These are phyloP conservation scores for Bombus soroeensis DNA, from an alignment of 1,140 invertebrate genomes.

Conservation along the genomic window DNA sequence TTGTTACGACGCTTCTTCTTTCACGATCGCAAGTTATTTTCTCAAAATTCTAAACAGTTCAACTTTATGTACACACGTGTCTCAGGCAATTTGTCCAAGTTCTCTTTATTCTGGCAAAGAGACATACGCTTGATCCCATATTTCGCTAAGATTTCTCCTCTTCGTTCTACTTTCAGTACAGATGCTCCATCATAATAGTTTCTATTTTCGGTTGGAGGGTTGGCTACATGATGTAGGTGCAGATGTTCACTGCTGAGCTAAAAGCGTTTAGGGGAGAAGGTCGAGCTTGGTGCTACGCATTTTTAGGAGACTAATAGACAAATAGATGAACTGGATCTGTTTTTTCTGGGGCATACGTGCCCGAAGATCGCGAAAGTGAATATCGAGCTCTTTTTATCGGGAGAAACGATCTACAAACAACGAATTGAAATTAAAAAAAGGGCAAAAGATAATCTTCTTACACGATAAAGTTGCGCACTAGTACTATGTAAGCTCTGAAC, in stretches of 20 bases:
- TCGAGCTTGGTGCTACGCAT: slow-evolving; percentile 39
- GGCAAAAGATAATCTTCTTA: background rate
- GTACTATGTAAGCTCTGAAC: background rate
- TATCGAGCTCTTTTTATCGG: background rate
- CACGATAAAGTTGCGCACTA: background rate
- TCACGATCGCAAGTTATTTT: background rate
- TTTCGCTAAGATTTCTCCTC: slow-evolving; percentile 47
- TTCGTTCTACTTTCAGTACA: slow-evolving; percentile 48
- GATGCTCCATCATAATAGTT: slow-evolving; percentile 69
- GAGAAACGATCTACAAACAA: background rate
- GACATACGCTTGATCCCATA: slow-evolving; percentile 19
- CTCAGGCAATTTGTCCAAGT: slow-evolving; percentile 13
- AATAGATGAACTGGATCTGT: slow-evolving; percentile 37
- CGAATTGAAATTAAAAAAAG: background rate
- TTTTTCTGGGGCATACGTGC: background rate
- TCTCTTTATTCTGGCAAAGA: background rate
- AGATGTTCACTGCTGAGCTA: slow-evolving; percentile 59
- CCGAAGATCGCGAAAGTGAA: background rate
- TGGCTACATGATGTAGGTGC: slow-evolving; percentile 54
- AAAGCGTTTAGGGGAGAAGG: slow-evolving; percentile 55
- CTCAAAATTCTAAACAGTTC: background rate
- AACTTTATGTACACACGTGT: background rate
- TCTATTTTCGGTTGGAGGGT: slow-evolving; percentile 66
- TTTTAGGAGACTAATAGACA: slow-evolving; percentile 32
- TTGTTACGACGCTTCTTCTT: background rate